Percentiles rank a stretch among this genome's conserved stretches.
These are phyloP conservation scores for Callyntrura sp. DNA, from an alignment of 2,888 invertebrate genomes.

Conservation along the genomic window DNA sequence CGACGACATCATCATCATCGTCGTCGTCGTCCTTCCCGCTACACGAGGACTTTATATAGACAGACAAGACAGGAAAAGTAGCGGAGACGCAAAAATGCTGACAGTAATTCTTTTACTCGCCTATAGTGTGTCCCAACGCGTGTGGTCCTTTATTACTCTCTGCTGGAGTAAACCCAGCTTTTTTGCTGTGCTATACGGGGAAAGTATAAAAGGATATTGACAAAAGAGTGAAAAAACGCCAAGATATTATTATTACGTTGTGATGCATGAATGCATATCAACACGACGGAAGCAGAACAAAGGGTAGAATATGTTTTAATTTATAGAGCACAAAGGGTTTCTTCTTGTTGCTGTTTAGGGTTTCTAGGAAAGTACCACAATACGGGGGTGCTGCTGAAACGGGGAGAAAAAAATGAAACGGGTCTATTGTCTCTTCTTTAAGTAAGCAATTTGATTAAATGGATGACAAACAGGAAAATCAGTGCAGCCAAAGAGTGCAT, in stretches of 20 bases:
- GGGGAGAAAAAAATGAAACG: conserved; percentile 11
- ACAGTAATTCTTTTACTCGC: conserved; percentile 43
- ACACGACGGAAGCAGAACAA: conserved; percentile 24
- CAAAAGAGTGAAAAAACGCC: conserved; percentile 3
- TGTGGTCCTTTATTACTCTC: conserved; percentile 13
- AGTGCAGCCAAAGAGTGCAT: conserved; percentile 23
- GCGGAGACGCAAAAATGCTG: conserved; percentile 49
- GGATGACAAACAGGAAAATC: conserved; percentile 26
- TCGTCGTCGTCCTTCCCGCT: neutral
- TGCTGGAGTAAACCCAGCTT: neutral
- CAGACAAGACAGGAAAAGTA: conserved; percentile 5
- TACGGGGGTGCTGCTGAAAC: neutral
- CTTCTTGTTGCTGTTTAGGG: conserved; percentile 28
- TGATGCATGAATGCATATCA: conserved; percentile 22
- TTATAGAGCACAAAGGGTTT: conserved; percentile 22
- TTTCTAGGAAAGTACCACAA: neutral
- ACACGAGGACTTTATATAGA: conserved; percentile 3
- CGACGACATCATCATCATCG: neutral
- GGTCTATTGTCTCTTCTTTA: neutral
- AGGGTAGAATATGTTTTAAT: conserved; percentile 32
- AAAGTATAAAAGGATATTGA: conserved; percentile 11
- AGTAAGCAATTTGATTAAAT: conserved; percentile 59
- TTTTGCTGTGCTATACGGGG: neutral
- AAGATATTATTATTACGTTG: conserved; percentile 4
- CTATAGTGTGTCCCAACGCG: conserved; percentile 34